These are phyloP conservation scores for Theocolax elegans DNA, from an alignment of 1,140 invertebrate species.

Conservation along the genomic window DNA sequence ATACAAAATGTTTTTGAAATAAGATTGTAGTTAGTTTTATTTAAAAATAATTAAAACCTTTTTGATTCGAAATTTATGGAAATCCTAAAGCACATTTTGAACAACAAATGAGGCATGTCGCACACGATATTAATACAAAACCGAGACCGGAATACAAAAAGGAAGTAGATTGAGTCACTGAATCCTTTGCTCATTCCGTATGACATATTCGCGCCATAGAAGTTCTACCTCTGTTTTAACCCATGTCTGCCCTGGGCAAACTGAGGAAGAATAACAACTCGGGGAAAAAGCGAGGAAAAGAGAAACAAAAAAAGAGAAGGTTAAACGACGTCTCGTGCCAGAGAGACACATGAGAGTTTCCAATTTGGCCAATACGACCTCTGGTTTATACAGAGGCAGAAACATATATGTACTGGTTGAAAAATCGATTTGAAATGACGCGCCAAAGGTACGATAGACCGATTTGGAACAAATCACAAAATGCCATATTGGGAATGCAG, in stretches of 20 bases:
- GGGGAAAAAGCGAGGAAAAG: neutral
- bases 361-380: neutral
- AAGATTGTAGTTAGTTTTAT: too few species aligned
- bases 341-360: neutral
- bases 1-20: too few species aligned
- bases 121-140: too few species aligned
- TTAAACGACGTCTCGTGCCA: neutral
- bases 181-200: neutral
- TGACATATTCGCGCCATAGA: neutral
- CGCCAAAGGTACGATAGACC: neutral
- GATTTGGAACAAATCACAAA: constrained; percentile 2
- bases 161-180: too few species aligned
- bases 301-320: too few species aligned
- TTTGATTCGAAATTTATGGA: too few species aligned
- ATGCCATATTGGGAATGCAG: neutral
- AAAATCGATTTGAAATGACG: constrained; percentile 4
- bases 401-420: neutral
- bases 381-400: neutral
- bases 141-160: too few species aligned
- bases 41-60: too few species aligned
- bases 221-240: neutral
- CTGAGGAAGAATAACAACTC: neutral
- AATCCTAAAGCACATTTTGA: too few species aligned
- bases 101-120: too few species aligned
- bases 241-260: neutral